Percentiles rank a stretch among this genome's conserved stretches.
These are phyloP conservation scores for Amphilophus citrinellus DNA, from an alignment of 2,113 vertebrate species.

Conservation along the genomic window DNA sequence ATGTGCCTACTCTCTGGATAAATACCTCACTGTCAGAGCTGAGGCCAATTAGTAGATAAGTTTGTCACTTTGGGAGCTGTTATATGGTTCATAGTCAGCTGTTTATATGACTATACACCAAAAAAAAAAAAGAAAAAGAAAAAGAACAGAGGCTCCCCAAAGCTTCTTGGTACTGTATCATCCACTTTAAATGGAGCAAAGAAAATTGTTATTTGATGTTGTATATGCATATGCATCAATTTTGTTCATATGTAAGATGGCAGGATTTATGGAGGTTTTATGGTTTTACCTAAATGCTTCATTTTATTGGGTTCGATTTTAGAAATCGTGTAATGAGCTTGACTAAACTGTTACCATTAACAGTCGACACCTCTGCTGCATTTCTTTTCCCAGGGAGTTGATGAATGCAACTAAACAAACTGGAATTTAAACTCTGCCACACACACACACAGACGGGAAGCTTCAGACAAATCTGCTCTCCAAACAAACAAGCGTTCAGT, in stretches of 20 bases:
- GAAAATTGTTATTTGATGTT: background rate
- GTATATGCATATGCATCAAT: background rate
- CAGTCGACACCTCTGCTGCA: background rate
- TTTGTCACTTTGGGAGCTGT: constrained; percentile 38
- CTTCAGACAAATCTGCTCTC: background rate
- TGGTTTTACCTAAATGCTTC: constrained; percentile 13
- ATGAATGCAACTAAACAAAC: background rate
- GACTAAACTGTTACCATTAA: background rate
- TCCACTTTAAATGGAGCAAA: constrained; percentile 1
- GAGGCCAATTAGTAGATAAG: constrained; percentile 45
- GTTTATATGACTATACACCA: constrained; percentile 31
- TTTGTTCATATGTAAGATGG: background rate
- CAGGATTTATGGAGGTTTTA: background rate
- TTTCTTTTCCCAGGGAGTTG: background rate
- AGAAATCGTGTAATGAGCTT: background rate
- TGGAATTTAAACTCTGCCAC: background rate
- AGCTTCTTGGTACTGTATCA: background rate
- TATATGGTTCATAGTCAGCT: constrained; percentile 15
- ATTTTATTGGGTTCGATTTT: too few relatives aligned
- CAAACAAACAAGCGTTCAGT: background rate
- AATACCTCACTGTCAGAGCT: constrained; percentile 30
- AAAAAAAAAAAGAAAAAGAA: background rate
- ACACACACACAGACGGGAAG: background rate
- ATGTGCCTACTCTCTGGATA: background rate
- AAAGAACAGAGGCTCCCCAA: constrained; percentile 7